These are phyloP conservation scores for Gobiocypris rarus DNA, from an alignment of 2,113 vertebrate genomes.

Conservation along the genomic window DNA sequence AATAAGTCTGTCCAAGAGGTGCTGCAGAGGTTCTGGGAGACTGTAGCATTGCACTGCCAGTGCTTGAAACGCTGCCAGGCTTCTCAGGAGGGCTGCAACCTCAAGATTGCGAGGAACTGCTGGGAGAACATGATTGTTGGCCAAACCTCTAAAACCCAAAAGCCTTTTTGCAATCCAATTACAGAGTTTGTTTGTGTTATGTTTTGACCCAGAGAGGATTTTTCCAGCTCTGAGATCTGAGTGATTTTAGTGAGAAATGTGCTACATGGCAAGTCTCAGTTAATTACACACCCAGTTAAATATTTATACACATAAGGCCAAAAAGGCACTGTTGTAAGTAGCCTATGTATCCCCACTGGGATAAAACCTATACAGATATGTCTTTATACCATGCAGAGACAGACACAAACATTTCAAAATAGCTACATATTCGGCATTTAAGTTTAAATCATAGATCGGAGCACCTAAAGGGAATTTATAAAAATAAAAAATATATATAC, in stretches of 20 bases:
- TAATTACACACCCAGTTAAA: slow-evolving; percentile 76
- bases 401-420: background rate
- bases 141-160: slow-evolving; percentile 56
- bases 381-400: background rate
- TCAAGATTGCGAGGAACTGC: slow-evolving; percentile 58
- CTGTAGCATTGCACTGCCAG: slow-evolving; percentile 50
- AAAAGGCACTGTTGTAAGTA: slow-evolving; percentile 57
- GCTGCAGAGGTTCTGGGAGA: slow-evolving; percentile 48
- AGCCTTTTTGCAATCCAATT: slow-evolving; percentile 56
- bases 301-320: slow-evolving; percentile 60
- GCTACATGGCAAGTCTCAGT: slow-evolving; percentile 54
- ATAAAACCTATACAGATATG: background rate
- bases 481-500: no score
- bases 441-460: no score
- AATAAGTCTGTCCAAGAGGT: slow-evolving; percentile 48
- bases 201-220: slow-evolving; percentile 47
- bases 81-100: slow-evolving; percentile 61
- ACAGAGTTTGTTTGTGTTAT: slow-evolving; percentile 54
- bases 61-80: slow-evolving; percentile 60
- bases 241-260: slow-evolving; percentile 31
- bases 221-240: slow-evolving; percentile 56
- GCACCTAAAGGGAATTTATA: no score
- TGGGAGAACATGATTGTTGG: slow-evolving; percentile 48
- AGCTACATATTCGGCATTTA: background rate
- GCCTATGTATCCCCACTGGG: no score